Base-by-base conservation (phyloP, 2,797 vertebrate genomes). In the Enteromius treurensis region DNA sequence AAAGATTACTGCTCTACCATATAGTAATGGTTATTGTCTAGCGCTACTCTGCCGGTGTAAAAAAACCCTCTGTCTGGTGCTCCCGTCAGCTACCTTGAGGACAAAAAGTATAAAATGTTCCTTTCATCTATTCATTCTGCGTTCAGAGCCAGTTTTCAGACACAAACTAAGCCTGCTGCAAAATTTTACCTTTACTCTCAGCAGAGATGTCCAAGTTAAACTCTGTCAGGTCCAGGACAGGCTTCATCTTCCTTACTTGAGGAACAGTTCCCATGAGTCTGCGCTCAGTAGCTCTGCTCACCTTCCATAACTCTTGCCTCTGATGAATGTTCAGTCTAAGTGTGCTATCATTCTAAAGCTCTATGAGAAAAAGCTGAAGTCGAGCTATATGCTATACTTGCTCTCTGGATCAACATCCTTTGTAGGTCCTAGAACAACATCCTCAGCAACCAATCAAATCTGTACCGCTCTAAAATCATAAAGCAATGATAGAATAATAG, bases 131-230 rank as follows among this genome's bases (percentile, higher is more conserved):
- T 65, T 74, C 49, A 42, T 65, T 83, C 76, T 78, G 74, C 29
- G 23, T 69, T 45, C n/a, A 70, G 84, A 78, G 81, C 85, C 74
- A 40, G 62, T 67, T 75, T 76, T 85, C 80, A 85, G 80, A 80
- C 85, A 83, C 60, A 77, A 47, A 77, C 82, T 47, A 85, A 80
- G 60, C 68, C 73, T 71, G 82, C 82, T 65, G 70, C 71, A 80
- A 58, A 67, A 80, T 87, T 64, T 71, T 84, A 88, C 84, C 82
- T 74, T 55, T 84, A 81, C 69, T 69, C 55, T 62, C 71, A 60
- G 58, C 74, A 45, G 19, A 83, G 53, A 53, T 68, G 74, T 87
- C 86, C 87, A 88, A 87, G 81, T 82, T 65, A 85, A 88, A 85
- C 78, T 73, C 32, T 26, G 55, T 60, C 19, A 42, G 55, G 32